A percentile compares a stretch with the other conserved stretches of the same genome.
Conservation (phyloP, 1,140 invertebrate genomes). For the Oryzaephilus surinamensis region DNA sequence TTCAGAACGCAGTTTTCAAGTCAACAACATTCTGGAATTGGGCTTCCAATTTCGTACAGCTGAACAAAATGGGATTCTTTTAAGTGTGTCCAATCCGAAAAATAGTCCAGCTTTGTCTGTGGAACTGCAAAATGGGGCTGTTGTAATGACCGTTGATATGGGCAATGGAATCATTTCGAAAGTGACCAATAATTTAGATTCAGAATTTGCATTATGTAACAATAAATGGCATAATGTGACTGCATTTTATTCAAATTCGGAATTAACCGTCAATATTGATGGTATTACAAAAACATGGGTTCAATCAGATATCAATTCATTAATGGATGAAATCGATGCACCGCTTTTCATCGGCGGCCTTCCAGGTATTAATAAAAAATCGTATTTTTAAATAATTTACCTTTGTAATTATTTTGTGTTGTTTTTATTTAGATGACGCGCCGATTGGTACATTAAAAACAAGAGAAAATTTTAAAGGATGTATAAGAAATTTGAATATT, state of each 20-base stretch:
- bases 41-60: constrained; percentile 76
- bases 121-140: constrained; percentile 66
- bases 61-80: constrained; percentile 66
- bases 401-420: constrained; percentile 8
- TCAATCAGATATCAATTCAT: constrained; percentile 23
- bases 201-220: constrained; percentile 64
- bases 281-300: constrained; percentile 38
- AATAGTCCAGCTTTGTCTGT: constrained; percentile 59
- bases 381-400: constrained; percentile 3
- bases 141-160: constrained; percentile 59
- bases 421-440: constrained; percentile 47
- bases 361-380: constrained; percentile 46
- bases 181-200: constrained; percentile 48
- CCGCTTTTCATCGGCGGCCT: constrained; percentile 77
- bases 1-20: constrained; percentile 57
- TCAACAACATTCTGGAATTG: constrained; percentile 58
- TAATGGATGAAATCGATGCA: constrained; percentile 41
- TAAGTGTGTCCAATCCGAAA: constrained; percentile 55
- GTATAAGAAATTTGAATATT: constrained; percentile 75
- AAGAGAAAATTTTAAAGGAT: constrained; percentile 80
- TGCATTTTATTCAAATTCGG: constrained; percentile 58
- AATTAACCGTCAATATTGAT: constrained; percentile 64
- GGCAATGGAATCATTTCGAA: constrained; percentile 49
- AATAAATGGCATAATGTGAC: constrained; percentile 78
- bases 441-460: constrained; percentile 52